phyloP scores from a whole-genome alignment of 2,113 vertebrate species.

The Tautogolabrus adspersus region DNA sequence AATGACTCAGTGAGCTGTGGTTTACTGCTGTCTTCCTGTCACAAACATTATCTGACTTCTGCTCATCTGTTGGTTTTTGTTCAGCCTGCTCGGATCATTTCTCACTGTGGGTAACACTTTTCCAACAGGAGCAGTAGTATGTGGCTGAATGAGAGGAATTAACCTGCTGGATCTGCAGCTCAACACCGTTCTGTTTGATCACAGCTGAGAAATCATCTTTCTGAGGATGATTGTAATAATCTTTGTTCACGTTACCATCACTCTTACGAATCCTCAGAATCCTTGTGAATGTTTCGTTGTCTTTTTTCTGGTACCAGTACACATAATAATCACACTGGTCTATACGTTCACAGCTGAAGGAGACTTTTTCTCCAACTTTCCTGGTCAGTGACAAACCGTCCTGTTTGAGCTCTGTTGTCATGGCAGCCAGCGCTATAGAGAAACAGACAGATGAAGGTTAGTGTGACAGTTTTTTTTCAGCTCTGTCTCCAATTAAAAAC shows the following conservation, averaged over 20 bases:
- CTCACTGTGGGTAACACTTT: background rate
- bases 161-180: too few species aligned
- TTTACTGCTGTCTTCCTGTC: background rate
- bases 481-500: too few species aligned
- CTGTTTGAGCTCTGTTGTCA: too few species aligned
- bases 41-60: background rate
- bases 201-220: background rate
- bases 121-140: background rate
- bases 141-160: background rate
- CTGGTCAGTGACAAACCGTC: too few species aligned
- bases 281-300: background rate
- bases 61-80: background rate
- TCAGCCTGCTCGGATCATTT: background rate
- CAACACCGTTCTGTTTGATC: background rate
- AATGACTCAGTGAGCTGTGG: background rate
- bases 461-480: too few species aligned
- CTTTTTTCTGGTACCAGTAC: background rate
- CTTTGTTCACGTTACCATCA: background rate
- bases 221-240: background rate
- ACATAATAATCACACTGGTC: background rate
- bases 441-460: too few species aligned
- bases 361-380: too few species aligned
- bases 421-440: too few species aligned
- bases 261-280: background rate
- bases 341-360: background rate